These are phyloP conservation scores for Apodemia hepburni DNA, from an alignment of 2,888 invertebrate species.

Conservation along the genomic window DNA sequence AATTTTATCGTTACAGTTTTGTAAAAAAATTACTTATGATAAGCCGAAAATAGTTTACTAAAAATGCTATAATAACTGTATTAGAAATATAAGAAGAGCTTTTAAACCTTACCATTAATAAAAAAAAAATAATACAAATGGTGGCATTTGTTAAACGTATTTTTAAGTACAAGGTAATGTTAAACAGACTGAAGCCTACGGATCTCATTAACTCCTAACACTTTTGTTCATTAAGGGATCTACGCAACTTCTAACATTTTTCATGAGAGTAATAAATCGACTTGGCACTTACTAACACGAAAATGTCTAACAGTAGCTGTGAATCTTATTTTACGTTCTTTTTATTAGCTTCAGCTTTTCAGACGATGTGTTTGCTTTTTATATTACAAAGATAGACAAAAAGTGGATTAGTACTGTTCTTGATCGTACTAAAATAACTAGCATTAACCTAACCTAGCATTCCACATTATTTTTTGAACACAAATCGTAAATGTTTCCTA, in stretches of 20 bases:
- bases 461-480: background rate
- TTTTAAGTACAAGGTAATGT: background rate
- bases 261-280: conserved; percentile 5
- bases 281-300: conserved; percentile 12
- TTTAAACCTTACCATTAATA: too few species aligned
- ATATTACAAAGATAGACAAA: background rate
- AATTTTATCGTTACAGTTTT: too few species aligned
- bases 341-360: conserved; percentile 1
- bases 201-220: conserved; percentile 4
- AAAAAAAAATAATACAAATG: too few species aligned
- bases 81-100: too few species aligned
- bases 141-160: background rate
- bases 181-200: background rate
- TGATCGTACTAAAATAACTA: background rate
- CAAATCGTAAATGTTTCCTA: background rate
- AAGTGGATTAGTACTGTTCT: too few species aligned
- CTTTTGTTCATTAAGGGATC: conserved; percentile 13
- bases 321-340: conserved; percentile 10
- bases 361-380: background rate
- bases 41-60: too few species aligned
- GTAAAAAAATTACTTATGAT: too few species aligned
- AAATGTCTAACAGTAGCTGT: background rate
- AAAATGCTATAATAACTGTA: too few species aligned
- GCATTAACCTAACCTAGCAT: background rate
- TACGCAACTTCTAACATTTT: conserved; percentile 3